A percentile compares a stretch with the other conserved stretches of the same genome.
These are phyloP conservation scores for Papilio polytes DNA, from an alignment of 1,140 invertebrate genomes.

Conservation along the genomic window DNA sequence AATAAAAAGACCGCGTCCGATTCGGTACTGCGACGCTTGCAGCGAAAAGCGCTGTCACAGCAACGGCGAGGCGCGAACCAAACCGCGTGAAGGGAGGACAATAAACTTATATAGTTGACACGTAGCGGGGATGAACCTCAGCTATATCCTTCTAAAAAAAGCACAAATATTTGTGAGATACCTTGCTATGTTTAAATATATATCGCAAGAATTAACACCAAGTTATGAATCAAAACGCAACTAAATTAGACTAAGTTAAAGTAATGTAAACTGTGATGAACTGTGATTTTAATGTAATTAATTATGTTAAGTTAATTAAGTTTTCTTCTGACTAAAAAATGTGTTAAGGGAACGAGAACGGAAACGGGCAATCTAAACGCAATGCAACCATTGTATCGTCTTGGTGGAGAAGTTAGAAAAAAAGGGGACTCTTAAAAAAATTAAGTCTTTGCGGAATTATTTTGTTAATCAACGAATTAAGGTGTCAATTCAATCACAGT, in stretches of 20 bases:
- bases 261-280: too few relatives aligned
- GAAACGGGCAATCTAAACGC: neutral
- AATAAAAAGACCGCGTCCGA: neutral
- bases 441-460: too few relatives aligned
- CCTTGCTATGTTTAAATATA: neutral
- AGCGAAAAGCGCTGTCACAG: constrained; percentile 30
- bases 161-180: neutral
- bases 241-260: too few relatives aligned
- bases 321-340: too few relatives aligned
- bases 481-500: too few relatives aligned
- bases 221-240: neutral
- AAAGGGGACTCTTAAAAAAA: too few relatives aligned
- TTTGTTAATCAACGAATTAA: too few relatives aligned
- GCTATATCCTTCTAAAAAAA: neutral
- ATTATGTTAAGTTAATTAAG: too few relatives aligned
- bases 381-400: too few relatives aligned
- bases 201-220: neutral
- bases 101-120: constrained; percentile 44
- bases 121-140: constrained; percentile 46
- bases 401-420: too few relatives aligned
- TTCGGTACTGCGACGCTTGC: neutral
- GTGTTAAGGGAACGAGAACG: too few relatives aligned
- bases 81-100: constrained; percentile 48
- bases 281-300: too few relatives aligned
- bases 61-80: constrained; percentile 45